Evolutionary conservation across 2,888 invertebrate species (phyloP), one percentile per base, ranked within the genome.

Genomic region (Pristionchus arcanus): DNA sequence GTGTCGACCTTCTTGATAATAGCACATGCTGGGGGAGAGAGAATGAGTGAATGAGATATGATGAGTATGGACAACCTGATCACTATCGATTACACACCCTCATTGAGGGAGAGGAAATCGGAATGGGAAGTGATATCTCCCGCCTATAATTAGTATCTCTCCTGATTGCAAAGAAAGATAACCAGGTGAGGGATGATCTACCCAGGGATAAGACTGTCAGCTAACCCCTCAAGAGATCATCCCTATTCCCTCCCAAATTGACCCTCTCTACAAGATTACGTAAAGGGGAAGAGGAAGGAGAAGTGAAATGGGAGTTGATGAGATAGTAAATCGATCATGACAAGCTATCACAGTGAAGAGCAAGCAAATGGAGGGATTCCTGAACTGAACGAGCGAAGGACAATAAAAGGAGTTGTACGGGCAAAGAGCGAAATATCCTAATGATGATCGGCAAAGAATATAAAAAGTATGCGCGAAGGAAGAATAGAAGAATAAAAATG

Each of bases 71-170:
- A 53, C 87, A 87, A 87, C 87, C 87, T 87, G 87, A 87, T 87
- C 87, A 87, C 87, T 87, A 87, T 87, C 87, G 87, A 87, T 87
- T 87, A 71, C 71, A 71, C 71, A 87, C 31, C 90, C 59, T 81
- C 63, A 77, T 63, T 34, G 49, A 74, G 59, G 85, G 68, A 84
- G 81, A 83, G 59, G 63, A 28, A 63, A 53, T n/a, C 34, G 86
- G 86, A 28, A n/a, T 74, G 59, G 53, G 66, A 77, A 37, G 42
- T 25, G 31, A 77, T 77, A 71, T 71, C 71, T 71, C 71, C 74
- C 37, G 19, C 77, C 77, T 42, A 42, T 77, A 77, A 77, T 77
- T 77, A 77, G 77, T 77, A 34, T 74, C 74, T 37, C 77, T 77
- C 77, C 77, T 77, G 42, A n/a, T 37, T 77, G 25, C n/a, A 28